A percentile compares a stretch with the other conserved stretches of the same genome.
These are phyloP conservation scores for Halcyon badia DNA, from an alignment of 2,797 vertebrate genomes.

Conservation along the genomic window DNA sequence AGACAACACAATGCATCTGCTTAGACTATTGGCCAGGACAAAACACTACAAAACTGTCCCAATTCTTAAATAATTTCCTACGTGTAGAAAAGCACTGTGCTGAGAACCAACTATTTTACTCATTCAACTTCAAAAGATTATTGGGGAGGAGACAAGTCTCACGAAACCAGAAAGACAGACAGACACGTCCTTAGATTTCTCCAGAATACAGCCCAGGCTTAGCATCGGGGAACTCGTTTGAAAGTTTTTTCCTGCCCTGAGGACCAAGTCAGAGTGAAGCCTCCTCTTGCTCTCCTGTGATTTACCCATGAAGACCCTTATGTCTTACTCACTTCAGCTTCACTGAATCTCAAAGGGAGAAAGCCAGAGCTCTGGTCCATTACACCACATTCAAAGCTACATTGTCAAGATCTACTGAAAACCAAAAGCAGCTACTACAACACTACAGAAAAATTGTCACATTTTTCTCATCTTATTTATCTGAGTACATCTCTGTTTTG, in stretches of 20 bases:
- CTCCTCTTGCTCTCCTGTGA: background rate
- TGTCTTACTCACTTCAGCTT: background rate
- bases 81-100: background rate
- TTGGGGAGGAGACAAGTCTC: background rate
- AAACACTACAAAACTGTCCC: background rate
- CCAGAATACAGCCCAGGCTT: background rate
- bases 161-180: background rate
- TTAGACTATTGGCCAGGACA: background rate
- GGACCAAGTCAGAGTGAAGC: background rate
- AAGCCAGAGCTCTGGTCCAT: accelerated
- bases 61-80: background rate
- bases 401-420: background rate
- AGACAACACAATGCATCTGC: constrained; percentile 17
- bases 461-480: background rate
- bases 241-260: background rate
- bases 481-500: background rate
- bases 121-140: background rate
- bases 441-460: background rate
- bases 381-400: background rate
- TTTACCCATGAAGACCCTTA: background rate
- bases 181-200: background rate
- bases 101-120: background rate
- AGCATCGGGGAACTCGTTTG: background rate
- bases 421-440: background rate
- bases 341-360: background rate